Base-by-base conservation (phyloP, 2,888 invertebrate genomes). In the Ashinkailepas kermadecensis region DNA sequence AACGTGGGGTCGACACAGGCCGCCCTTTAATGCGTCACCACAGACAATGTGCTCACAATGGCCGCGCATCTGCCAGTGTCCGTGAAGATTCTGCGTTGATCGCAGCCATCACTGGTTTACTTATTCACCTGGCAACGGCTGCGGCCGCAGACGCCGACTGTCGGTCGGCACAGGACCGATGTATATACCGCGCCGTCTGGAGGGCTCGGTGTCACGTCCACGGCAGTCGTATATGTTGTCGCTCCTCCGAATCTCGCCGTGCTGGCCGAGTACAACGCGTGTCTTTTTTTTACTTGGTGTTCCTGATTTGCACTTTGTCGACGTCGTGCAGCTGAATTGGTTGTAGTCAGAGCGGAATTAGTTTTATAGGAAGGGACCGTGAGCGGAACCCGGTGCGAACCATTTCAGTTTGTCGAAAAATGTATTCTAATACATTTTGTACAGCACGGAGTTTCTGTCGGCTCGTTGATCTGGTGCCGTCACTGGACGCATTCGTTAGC, bases 341-440 rank as follows among this genome's bases (percentile, higher is more conserved):
- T 21, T 18, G 9, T 65, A 11, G n/a, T 23, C 65, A 8, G 65
- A 10, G 65, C 39, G 39, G 39, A 39, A 23, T 23, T 23, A n/a
- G n/a, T 23, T 64, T 64, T 64, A 64, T 64, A 18, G 0, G 13
- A 21, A 15, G 64, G 64, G 64, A 64, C 64, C 39, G 39, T 39
- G 39, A 39, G 39, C 39, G 39, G 39, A 64, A 62, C 18, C 13
- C 18, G 13, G 62, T 62, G 7, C 15, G 62, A 62, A 62, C 8
- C 62, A 18, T 62, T 62, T 18, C 18, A 39, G 39, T 12, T 62
- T 65, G 65, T 23, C 65, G 0, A 39, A 39, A 39, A 65, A 65
- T 65, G 65, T 65, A 65, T 65, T 65, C 65, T 65, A 65, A 65
- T 65, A 65, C 23, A 65, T 65, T 65, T 65, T 65, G 23, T 65